Evolutionary conservation across 2,113 vertebrate genomes (phyloP).

Genomic region (Cheirogaleus medius): DNA sequence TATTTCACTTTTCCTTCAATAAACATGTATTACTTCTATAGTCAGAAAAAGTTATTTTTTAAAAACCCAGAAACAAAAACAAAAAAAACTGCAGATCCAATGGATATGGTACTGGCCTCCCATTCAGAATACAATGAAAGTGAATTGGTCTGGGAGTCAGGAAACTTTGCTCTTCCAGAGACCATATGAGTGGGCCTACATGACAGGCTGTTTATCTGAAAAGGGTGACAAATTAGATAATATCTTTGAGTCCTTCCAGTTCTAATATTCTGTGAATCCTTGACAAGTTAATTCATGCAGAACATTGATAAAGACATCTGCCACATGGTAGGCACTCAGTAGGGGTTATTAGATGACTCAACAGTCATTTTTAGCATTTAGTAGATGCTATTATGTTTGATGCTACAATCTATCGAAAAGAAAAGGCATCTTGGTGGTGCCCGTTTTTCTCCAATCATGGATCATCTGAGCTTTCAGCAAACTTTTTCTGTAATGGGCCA

Average conservation of each 20-base stretch:
- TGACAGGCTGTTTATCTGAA: not conserved
- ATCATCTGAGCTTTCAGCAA: not conserved
- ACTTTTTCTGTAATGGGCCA: not conserved
- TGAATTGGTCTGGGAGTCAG: not conserved
- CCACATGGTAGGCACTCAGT: not conserved
- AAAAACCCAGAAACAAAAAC: not conserved
- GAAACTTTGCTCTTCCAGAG: not conserved
- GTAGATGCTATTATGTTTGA: not conserved
- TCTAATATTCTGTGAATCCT: not conserved
- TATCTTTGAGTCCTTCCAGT: not conserved
- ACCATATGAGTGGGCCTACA: not conserved
- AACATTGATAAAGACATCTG: not conserved
- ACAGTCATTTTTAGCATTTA: too few species aligned
- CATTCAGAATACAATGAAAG: not conserved
- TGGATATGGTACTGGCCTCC: not conserved
- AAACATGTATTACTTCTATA: conserved; percentile 5
- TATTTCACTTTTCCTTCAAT: not conserved
- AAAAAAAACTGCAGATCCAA: not conserved
- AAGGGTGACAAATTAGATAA: not conserved
- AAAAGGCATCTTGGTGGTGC: not conserved
- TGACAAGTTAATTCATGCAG: not conserved
- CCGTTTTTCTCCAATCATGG: not conserved
- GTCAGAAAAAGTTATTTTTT: not conserved
- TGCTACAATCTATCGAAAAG: not conserved
- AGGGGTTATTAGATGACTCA: too few species aligned